Evolutionary conservation across 2,797 vertebrate species (phyloP), one percentile per base, ranked within the genome.

Genomic region (Gobionotothen gibberifrons): DNA sequence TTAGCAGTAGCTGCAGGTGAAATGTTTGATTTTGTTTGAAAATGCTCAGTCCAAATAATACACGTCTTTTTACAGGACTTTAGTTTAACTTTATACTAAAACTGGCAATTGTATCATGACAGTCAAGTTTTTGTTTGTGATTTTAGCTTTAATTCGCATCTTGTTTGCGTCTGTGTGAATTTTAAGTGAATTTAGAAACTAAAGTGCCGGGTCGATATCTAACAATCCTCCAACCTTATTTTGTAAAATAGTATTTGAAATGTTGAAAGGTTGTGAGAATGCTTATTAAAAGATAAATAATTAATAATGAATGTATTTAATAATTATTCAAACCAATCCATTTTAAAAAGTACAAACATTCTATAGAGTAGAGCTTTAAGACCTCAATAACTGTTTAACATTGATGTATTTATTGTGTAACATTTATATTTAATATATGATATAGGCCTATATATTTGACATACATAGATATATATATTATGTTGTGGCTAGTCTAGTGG

Each of bases 41-140:
- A 32, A 10, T 14, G n/a, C n/a, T 22, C 3, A 56, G 6, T 56
- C 9, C 7, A 32, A 56, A 49, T n/a, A 2, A 17, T 7, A 12
- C 6, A 26, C 3, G 15, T 64, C 3, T 15, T 63, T 48, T 26
- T 40, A 54, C 4, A 1, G 22, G 14, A 53, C 7, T 26, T 26
- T 17, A 58, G 16, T 43, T 59, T 52, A 16, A 32, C 12, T 16
- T 44, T 15, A 10, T 9, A 12, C 19, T 71, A n/a, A 46, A 26
- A 17, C 14, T 57, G 7, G 7, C 14, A 39, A 39, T 47, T 36
- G 8, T 36, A 46, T 14, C 32, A 19, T 48, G 12, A 49, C 8
- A 42, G n/a, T n/a, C n/a, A 61, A 51, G 55, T 44, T 54, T 22
- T 58, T 57, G 53, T 42, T 56, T 72, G 26, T 14, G 26, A 47